phyloP scores from a whole-genome alignment of 2,888 invertebrate genomes.

The Mamestra brassicae region DNA sequence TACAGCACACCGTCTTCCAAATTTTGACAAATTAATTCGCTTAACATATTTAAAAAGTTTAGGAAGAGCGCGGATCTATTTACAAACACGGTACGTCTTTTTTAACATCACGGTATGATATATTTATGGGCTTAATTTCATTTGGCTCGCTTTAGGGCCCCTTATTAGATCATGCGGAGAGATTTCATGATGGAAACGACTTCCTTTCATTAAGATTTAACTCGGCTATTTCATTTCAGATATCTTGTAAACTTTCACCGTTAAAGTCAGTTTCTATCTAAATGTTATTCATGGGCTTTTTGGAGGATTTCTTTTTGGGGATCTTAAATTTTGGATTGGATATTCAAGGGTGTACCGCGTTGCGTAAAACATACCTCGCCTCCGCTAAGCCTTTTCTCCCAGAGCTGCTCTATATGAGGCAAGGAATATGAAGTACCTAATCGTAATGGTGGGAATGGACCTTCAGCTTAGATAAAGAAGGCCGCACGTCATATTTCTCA shows the following conservation, averaged over 20 bases:
- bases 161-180: slow-evolving; percentile 48
- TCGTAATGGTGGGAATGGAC: too few relatives aligned
- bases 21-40: slow-evolving; percentile 45
- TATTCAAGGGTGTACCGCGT: background rate
- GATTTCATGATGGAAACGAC: slow-evolving; percentile 54
- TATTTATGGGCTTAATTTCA: slow-evolving; percentile 43
- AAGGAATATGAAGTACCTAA: too few relatives aligned
- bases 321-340: background rate
- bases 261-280: slow-evolving; percentile 34
- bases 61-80: slow-evolving; percentile 35
- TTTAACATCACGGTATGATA: slow-evolving; percentile 47
- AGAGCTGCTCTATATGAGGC: too few relatives aligned
- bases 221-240: slow-evolving; percentile 43
- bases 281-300: slow-evolving; percentile 29
- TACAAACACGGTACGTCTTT: slow-evolving; percentile 51
- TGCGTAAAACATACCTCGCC: too few relatives aligned
- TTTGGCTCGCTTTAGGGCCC: slow-evolving; percentile 37
- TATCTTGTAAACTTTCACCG: slow-evolving; percentile 42
- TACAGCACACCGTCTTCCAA: slow-evolving; percentile 14
- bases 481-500: too few relatives aligned
- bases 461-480: too few relatives aligned
- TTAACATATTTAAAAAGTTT: slow-evolving; percentile 43
- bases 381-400: too few relatives aligned
- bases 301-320: background rate
- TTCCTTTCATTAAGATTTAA: slow-evolving; percentile 60